phyloP scores from a whole-genome alignment of 2,797 vertebrate genomes.

The Luscinia megarhynchos region DNA sequence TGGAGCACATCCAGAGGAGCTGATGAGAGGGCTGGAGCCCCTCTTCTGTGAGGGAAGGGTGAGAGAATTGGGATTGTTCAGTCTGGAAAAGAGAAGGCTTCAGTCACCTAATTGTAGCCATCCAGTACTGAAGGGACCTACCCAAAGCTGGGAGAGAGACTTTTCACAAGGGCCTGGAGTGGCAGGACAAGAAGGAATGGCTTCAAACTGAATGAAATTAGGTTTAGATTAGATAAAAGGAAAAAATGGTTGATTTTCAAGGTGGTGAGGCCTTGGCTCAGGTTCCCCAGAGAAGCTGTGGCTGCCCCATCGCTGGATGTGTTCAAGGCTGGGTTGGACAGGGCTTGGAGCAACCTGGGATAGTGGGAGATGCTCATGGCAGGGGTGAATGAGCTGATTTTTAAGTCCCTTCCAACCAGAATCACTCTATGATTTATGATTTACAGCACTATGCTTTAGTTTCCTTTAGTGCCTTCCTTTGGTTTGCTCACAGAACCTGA shows the following conservation, averaged over 20 bases:
- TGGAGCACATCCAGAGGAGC: neutral
- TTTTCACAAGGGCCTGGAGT: neutral
- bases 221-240: neutral
- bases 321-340: fast-evolving
- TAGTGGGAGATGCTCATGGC: neutral
- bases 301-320: neutral
- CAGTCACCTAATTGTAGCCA: neutral
- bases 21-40: neutral
- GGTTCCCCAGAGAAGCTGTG: neutral
- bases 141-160: fast-evolving
- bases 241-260: neutral
- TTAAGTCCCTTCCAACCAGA: neutral
- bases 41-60: neutral
- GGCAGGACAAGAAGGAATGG: neutral
- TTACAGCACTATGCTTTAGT: neutral
- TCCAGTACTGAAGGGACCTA: neutral
- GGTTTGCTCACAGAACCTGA: neutral
- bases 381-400: neutral
- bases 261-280: neutral
- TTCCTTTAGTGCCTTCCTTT: neutral
- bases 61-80: neutral
- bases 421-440: neutral
- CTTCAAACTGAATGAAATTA: neutral
- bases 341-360: fast-evolving
- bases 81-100: neutral